Conservation (phyloP, 30 jellyfish, hydroid and myxozoan species). For the Calvadosia cruxmelitensis region DNA sequence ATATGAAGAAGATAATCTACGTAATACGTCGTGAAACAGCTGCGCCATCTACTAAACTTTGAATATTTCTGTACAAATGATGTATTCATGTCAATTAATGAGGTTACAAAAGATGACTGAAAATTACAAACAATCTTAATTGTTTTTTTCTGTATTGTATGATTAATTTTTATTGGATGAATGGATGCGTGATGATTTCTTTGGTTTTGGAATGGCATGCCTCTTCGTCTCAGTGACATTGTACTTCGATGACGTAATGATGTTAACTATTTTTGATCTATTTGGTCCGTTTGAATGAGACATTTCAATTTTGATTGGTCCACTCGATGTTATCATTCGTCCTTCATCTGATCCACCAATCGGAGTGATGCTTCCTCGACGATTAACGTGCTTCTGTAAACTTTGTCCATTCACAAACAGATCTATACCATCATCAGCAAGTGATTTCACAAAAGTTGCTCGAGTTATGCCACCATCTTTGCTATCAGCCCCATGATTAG, state of each 20-base stretch:
- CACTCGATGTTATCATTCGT: slow-evolving; percentile 51
- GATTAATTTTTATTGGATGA: too few species aligned
- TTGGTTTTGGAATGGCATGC: too few species aligned
- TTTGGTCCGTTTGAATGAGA: slow-evolving; percentile 59
- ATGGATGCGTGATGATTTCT: too few species aligned
- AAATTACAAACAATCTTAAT: too few species aligned
- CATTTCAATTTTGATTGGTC: slow-evolving; percentile 66
- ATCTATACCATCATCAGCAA: slow-evolving; percentile 50
- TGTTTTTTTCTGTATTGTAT: too few species aligned
- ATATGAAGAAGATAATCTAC: too few species aligned
- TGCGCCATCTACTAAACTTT: too few species aligned
- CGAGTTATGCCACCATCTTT: slow-evolving; percentile 5
- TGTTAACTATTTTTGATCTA: slow-evolving; percentile 69
- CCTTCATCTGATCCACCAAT: slow-evolving; percentile 15
- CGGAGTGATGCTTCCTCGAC: not conserved
- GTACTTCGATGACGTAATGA: slow-evolving; percentile 57
- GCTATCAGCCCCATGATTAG: slow-evolving; percentile 7
- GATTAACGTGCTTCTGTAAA: not conserved
- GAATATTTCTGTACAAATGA: too few species aligned
- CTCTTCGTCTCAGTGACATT: slow-evolving; percentile 60
- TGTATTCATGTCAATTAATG: too few species aligned
- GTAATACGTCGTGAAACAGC: too few species aligned
- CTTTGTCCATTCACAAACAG: slow-evolving; percentile 51
- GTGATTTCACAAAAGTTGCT: slow-evolving; percentile 25
- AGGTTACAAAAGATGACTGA: too few species aligned